Evolutionary conservation across 1,140 invertebrate genomes (phyloP).

Genomic region (Periplaneta americana): DNA sequence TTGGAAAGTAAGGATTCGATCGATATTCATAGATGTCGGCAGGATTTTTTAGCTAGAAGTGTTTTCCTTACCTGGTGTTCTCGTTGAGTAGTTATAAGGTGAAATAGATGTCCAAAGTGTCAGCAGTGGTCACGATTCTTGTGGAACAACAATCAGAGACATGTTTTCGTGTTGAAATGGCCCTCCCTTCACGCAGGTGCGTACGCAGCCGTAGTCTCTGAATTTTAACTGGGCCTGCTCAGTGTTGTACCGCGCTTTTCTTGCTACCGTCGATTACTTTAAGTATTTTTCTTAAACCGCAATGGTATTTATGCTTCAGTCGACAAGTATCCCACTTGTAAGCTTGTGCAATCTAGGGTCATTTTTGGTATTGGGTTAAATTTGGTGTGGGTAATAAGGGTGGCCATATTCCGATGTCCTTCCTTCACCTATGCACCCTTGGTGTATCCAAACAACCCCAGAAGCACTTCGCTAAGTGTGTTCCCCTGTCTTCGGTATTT

Average conservation of each 20-base stretch:
- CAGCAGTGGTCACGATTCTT: conserved; percentile 7
- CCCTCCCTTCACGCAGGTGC: conserved; percentile 70
- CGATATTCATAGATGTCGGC: conserved; percentile 29
- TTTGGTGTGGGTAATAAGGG: conserved; percentile 1
- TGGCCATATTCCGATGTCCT: conserved; percentile 13
- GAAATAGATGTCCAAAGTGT: conserved; percentile 13
- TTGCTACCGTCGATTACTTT: conserved; percentile 5
- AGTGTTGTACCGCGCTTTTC: conserved; percentile 34
- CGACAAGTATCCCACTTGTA: neutral
- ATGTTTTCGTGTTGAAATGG: conserved; percentile 28
- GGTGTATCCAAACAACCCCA: neutral
- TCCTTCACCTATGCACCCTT: neutral
- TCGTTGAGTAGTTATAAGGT: conserved; percentile 12
- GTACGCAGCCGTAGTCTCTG: conserved; percentile 80
- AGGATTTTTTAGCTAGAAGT: conserved; percentile 23
- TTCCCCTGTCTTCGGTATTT: too few relatives aligned
- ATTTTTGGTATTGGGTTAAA: conserved; percentile 2
- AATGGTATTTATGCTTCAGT: neutral
- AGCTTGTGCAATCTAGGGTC: neutral
- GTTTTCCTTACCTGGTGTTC: conserved; percentile 22
- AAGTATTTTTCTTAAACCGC: neutral
- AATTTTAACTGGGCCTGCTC: conserved; percentile 79
- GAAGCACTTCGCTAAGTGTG: too few relatives aligned
- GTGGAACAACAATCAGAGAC: conserved; percentile 21
- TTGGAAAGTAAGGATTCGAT: conserved; percentile 26